Evolutionary conservation across 92 coral and sea anemone genomes (phyloP).

Genomic region (Blastomussa wellsi): DNA sequence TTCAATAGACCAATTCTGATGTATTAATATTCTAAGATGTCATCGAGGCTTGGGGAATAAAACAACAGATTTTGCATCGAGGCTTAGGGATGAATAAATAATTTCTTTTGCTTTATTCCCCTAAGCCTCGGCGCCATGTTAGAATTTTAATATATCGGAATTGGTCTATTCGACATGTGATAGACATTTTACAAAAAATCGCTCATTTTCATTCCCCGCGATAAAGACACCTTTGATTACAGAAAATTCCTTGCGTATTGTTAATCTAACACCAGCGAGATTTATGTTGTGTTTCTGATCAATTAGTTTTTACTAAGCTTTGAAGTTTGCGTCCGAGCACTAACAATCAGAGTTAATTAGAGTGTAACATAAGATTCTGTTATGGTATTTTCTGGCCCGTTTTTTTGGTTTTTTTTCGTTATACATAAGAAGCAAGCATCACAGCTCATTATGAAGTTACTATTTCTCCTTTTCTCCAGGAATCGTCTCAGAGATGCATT

Average conservation of each 20-base stretch:
- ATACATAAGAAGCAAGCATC: not conserved
- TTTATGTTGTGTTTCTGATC: not conserved
- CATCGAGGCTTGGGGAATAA: too few relatives aligned
- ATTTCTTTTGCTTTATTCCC: too few relatives aligned
- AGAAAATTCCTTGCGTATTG: not conserved
- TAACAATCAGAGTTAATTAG: not conserved
- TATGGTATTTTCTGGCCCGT: too few relatives aligned
- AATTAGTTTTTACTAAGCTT: not conserved
- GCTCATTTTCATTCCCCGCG: not conserved
- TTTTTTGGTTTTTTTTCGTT: too few relatives aligned
- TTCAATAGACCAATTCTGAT: too few relatives aligned
- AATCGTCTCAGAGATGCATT: conserved; percentile 87
- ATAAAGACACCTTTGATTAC: not conserved
- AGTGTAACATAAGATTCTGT: too few relatives aligned
- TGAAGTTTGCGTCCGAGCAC: not conserved
- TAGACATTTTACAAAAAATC: not conserved
- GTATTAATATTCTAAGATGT: too few relatives aligned
- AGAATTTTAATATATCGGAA: too few relatives aligned
- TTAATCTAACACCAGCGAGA: not conserved
- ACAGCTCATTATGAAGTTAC: not conserved
- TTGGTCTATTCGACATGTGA: too few relatives aligned
- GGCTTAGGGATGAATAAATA: too few relatives aligned
- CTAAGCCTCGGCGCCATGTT: too few relatives aligned
- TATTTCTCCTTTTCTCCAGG: conserved; percentile 32
- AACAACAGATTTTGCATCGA: too few relatives aligned